Percentiles rank a stretch among this genome's conserved stretches.
Conservation (phyloP, 2,888 invertebrate species). For the Pachliopta kotzebuea region DNA sequence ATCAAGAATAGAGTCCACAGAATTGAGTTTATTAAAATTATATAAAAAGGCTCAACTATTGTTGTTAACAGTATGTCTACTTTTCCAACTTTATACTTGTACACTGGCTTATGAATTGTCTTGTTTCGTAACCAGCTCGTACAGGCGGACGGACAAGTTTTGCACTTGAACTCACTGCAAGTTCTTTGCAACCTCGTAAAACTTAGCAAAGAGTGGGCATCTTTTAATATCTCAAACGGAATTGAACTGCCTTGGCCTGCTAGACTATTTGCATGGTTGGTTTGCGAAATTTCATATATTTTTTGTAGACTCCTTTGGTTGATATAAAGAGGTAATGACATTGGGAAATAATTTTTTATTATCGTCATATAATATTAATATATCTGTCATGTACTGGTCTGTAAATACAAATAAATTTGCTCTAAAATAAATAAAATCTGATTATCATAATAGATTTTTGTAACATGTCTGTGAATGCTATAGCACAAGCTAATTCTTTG, state of each 20-base stretch:
- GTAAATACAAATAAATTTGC: no score
- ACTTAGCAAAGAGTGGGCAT: conserved; percentile 6
- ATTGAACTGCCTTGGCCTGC: background rate
- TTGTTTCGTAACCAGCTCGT: background rate
- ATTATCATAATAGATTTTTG: no score
- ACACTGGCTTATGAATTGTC: background rate
- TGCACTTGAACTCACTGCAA: conserved; percentile 13
- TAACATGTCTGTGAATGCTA: no score
- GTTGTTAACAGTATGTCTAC: background rate
- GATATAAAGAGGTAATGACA: no score
- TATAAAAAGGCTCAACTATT: no score
- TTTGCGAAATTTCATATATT: background rate
- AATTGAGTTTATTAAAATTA: no score
- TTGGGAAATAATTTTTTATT: no score
- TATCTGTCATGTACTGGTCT: no score
- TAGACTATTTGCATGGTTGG: background rate
- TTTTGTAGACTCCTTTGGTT: background rate
- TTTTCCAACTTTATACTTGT: background rate
- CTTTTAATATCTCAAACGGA: conserved; percentile 6
- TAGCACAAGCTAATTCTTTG: no score
- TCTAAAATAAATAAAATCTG: no score
- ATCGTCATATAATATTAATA: no score
- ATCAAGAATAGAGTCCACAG: no score
- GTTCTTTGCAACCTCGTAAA: conserved; percentile 6
- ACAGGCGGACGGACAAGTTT: conserved; percentile 6